Conservation (phyloP, 2,797 vertebrate species). For the Argya squamiceps region DNA sequence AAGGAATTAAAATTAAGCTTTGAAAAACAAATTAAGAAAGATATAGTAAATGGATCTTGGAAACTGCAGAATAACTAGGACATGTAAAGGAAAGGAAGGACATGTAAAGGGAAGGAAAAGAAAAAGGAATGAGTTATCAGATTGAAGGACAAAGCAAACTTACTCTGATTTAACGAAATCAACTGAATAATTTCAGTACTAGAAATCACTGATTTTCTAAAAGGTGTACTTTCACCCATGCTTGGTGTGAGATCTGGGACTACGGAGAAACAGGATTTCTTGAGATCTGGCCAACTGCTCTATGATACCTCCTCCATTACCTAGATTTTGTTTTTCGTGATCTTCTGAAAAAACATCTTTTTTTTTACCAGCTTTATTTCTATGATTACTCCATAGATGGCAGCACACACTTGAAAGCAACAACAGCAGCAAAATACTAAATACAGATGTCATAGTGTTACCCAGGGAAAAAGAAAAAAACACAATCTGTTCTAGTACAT, state of each 20-base stretch:
- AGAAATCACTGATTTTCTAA: not conserved
- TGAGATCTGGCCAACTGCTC: not conserved
- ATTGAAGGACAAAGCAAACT: not conserved
- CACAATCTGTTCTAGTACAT: not conserved
- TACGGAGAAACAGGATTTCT: not conserved
- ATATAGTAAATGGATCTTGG: not conserved
- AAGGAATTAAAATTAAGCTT: not conserved
- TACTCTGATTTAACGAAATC: not conserved
- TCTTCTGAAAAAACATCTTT: not conserved
- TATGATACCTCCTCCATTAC: not conserved
- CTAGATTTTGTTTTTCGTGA: not conserved
- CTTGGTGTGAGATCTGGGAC: not conserved
- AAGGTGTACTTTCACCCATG: not conserved
- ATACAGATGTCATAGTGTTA: not conserved
- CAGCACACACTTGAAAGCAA: slow-evolving; percentile 31
- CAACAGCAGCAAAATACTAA: not conserved
- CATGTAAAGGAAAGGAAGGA: not conserved
- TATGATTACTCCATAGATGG: slow-evolving; percentile 19
- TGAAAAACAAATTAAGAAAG: not conserved
- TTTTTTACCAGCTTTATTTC: not conserved
- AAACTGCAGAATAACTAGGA: not conserved
- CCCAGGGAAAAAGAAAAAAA: slow-evolving; percentile 3
- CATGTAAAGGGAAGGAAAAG: not conserved
- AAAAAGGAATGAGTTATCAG: not conserved
- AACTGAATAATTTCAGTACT: not conserved